phyloP scores from a whole-genome alignment of 2,113 vertebrate species.

The Australoheros scitulus region DNA sequence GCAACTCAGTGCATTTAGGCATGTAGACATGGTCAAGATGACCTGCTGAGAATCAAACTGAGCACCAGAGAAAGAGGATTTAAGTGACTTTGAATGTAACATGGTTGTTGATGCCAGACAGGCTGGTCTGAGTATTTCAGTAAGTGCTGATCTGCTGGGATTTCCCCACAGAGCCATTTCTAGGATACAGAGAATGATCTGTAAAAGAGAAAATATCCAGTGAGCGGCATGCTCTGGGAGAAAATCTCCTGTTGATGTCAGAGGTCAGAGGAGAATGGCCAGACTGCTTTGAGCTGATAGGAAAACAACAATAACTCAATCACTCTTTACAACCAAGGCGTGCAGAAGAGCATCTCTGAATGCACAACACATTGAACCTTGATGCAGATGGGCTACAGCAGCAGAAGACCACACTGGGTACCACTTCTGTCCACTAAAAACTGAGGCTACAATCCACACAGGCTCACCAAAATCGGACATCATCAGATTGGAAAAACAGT shows the following conservation, averaged over 20 bases:
- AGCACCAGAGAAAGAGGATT: neutral
- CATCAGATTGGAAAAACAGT: neutral
- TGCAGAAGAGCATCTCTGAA: neutral
- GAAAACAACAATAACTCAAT: neutral
- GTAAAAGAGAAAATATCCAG: neutral
- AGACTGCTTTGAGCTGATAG: neutral
- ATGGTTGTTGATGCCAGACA: neutral
- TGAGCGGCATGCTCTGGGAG: neutral
- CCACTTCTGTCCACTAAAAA: neutral
- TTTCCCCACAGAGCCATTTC: neutral
- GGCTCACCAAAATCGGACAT: neutral
- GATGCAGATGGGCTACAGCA: neutral
- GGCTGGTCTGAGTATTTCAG: neutral
- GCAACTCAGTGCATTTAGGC: neutral
- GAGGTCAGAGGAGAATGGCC: neutral
- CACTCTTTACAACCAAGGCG: neutral
- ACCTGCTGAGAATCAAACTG: no score
- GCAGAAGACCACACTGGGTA: neutral
- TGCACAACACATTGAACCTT: neutral
- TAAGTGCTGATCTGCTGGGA: neutral
- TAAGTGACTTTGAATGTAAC: neutral
- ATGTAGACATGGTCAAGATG: no score
- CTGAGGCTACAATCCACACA: neutral
- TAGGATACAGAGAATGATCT: neutral
- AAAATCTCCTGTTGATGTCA: neutral